These are phyloP conservation scores for Anthrax anthrax DNA, from an alignment of 2,888 invertebrate genomes.

Conservation along the genomic window DNA sequence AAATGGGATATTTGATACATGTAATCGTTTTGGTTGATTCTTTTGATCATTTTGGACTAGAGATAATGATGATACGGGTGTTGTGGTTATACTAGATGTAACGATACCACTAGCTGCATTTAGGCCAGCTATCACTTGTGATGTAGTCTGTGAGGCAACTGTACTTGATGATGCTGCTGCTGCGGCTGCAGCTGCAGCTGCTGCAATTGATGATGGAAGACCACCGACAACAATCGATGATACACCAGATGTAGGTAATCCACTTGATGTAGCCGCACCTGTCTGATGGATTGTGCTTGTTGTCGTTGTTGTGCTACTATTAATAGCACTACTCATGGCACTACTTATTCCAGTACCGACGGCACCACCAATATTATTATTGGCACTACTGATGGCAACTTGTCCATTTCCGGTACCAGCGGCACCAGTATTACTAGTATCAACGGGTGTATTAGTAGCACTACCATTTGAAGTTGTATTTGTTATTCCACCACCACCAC, in stretches of 20 bases:
- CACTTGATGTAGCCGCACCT: slow-evolving; percentile 2
- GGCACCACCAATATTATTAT: slow-evolving; percentile 1
- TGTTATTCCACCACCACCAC: slow-evolving; percentile 21
- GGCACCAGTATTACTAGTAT: not conserved
- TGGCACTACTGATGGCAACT: slow-evolving; percentile 13
- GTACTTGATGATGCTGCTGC: slow-evolving; percentile 20
- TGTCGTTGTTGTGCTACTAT: slow-evolving; percentile 10
- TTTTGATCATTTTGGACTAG: slow-evolving; percentile 44
- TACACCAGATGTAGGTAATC: not conserved
- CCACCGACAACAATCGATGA: not conserved
- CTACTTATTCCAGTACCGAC: slow-evolving; percentile 2
- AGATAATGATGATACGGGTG: slow-evolving; percentile 34
- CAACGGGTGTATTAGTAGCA: slow-evolving; percentile 8
- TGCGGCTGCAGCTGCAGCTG: slow-evolving; percentile 11
- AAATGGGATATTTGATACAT: slow-evolving; percentile 99
- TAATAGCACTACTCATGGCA: slow-evolving; percentile 4
- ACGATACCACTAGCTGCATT: slow-evolving; percentile 19
- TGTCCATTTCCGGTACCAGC: slow-evolving; percentile 12
- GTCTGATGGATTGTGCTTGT: slow-evolving; percentile 3
- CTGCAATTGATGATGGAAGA: slow-evolving; percentile 11
- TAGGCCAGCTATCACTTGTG: slow-evolving; percentile 29
- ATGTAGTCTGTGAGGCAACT: slow-evolving; percentile 20
- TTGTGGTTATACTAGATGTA: slow-evolving; percentile 32
- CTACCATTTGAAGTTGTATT: slow-evolving; percentile 11
- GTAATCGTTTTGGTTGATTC: slow-evolving; percentile 81